These are phyloP conservation scores for Heliconius nattereri DNA, from an alignment of 1,140 invertebrate genomes.

Conservation along the genomic window DNA sequence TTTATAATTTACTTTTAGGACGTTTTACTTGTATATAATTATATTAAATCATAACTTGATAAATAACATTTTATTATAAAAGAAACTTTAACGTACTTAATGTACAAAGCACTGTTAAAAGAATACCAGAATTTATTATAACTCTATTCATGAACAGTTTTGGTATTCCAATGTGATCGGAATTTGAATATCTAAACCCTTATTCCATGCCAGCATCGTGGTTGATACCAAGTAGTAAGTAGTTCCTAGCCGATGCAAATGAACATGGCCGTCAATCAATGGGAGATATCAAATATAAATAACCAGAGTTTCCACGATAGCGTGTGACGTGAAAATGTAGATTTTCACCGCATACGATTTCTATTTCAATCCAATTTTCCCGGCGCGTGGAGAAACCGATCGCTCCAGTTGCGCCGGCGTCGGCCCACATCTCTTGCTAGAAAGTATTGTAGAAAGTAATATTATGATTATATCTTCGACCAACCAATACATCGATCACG, in stretches of 20 bases:
- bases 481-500: constrained; percentile 73
- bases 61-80: neutral
- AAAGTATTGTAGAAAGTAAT: constrained; percentile 81
- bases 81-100: neutral
- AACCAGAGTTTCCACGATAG: constrained; percentile 61
- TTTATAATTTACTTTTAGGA: constrained; percentile 15
- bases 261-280: neutral
- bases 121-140: neutral
- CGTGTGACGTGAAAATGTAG: constrained; percentile 75
- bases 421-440: constrained; percentile 80
- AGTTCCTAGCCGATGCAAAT: neutral
- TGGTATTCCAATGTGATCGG: neutral
- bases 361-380: constrained; percentile 80
- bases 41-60: neutral
- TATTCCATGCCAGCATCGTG: neutral
- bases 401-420: constrained; percentile 74
- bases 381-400: constrained; percentile 77
- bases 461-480: constrained; percentile 68
- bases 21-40: neutral
- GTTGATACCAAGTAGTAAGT: neutral
- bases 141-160: neutral
- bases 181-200: neutral
- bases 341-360: constrained; percentile 77
- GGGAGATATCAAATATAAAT: constrained; percentile 21
- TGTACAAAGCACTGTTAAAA: neutral